Base-by-base conservation (phyloP, 2,797 vertebrate species). In the Hydrocynus forskahlii region DNA sequence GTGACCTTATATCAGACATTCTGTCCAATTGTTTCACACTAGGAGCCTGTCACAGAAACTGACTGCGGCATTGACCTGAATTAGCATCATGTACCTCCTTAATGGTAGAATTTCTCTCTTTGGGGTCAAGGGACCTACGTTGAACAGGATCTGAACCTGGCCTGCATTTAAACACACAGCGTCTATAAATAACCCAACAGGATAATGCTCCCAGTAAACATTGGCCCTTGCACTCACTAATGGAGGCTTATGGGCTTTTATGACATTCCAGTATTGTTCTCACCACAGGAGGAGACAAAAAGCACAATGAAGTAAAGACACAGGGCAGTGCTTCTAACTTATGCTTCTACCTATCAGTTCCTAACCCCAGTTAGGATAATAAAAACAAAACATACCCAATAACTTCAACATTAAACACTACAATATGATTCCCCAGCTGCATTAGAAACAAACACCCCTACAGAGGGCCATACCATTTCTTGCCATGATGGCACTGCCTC, bases 201-300 rank as follows among this genome's bases (percentile, higher is more conserved):
- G 67, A 84, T 85, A 84, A n/a, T 19, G 25, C 63, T 64, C 60
- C 21, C 50, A 19, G 17, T 66, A 66, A 66, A 66, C 35, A 40
- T 17, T 40, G 63, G 63, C 16, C 63, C 35, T 66, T 40, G 25
- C 50, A 35, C 9, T 55, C 25, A 35, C 25, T 35, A 8, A 25
- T 55, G 69, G 16, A 72, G 14, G 8, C 48, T 5, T 17, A 71
- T 14, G 38, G 23, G 13, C 69, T 54, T 71, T 71, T 54, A 54
- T 35, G 0, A 50, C 48, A 70, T 52, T 70, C 66, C 38, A 21
- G 35, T 12, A 17, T 43, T 67, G 66, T 45, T 68, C 67, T 45
- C 43, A 25, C 68, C 45, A 0, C 21, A 60, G 59, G 21, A 60
- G 59, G 21, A 25, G 2, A 25, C 21, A 60, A 60, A 25, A 23